Conservation (phyloP, 2,113 vertebrate species). For the Furnarius figulus region DNA sequence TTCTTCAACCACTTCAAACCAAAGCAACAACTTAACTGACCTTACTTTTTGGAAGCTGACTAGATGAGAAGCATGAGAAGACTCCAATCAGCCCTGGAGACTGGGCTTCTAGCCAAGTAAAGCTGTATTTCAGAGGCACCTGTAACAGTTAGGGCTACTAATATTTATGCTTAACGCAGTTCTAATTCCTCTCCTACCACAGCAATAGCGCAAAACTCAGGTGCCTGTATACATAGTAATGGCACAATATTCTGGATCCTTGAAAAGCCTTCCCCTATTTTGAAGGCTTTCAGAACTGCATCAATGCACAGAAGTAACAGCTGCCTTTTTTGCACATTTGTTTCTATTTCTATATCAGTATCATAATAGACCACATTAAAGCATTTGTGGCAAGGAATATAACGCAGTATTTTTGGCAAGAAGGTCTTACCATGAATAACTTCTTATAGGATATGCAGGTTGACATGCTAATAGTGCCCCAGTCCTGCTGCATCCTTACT, state of each 20-base stretch:
- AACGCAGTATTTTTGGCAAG: neutral
- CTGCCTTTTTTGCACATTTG: neutral
- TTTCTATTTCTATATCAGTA: neutral
- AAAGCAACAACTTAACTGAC: constrained; percentile 14
- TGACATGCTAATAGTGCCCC: neutral
- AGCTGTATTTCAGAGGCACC: constrained; percentile 9
- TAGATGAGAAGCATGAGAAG: neutral
- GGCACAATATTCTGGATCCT: neutral
- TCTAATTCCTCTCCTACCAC: neutral
- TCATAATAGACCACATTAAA: neutral
- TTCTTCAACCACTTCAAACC: neutral
- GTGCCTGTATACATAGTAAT: neutral
- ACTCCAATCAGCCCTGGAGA: neutral
- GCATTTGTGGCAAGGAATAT: neutral
- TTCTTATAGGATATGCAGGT: neutral
- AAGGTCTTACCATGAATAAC: neutral
- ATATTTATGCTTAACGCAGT: neutral
- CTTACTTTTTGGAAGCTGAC: neutral
- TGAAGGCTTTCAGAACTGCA: neutral
- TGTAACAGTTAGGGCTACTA: neutral
- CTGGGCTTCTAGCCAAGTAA: neutral
- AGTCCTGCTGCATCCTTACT: neutral
- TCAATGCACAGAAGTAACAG: neutral
- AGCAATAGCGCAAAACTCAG: neutral
- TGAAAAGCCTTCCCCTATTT: neutral